Evolutionary conservation across 2,113 vertebrate genomes (phyloP).

Genomic region (Syrmaticus mikado): DNA sequence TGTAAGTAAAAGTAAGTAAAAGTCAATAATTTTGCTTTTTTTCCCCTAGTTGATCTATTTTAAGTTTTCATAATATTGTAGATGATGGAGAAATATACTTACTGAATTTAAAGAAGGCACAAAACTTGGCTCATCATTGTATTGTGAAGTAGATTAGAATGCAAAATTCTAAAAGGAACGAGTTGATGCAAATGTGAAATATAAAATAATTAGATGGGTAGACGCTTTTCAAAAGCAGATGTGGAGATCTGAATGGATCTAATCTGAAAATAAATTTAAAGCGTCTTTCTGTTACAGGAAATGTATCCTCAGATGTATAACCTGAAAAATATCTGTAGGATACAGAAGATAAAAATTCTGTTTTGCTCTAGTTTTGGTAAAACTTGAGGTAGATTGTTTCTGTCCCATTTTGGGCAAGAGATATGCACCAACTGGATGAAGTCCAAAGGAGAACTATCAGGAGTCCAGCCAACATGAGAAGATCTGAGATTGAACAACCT

Average conservation of each 20-base stretch:
- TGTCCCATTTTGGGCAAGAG: not conserved
- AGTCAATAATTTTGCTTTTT: accelerated
- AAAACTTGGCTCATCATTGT: not conserved
- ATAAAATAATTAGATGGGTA: not conserved
- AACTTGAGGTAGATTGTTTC: not conserved
- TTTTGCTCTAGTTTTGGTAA: not conserved
- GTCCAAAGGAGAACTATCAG: not conserved
- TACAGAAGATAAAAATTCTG: not conserved
- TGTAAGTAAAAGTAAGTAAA: not conserved
- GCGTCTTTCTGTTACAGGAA: not conserved
- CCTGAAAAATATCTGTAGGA: not conserved
- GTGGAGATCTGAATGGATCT: not conserved
- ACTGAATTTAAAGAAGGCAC: not conserved
- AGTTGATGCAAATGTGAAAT: not conserved
- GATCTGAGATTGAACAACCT: not conserved
- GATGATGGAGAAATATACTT: not conserved
- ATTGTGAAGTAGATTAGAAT: not conserved
- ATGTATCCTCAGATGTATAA: not conserved
- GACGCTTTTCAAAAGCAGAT: not conserved
- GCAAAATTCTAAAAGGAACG: not conserved
- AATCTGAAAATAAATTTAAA: not conserved
- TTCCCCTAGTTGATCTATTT: not conserved
- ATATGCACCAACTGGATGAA: not conserved
- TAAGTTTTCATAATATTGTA: not conserved
- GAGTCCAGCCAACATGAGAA: not conserved